Conservation (phyloP, 2,888 invertebrate species). For the Andrena praecox region DNA sequence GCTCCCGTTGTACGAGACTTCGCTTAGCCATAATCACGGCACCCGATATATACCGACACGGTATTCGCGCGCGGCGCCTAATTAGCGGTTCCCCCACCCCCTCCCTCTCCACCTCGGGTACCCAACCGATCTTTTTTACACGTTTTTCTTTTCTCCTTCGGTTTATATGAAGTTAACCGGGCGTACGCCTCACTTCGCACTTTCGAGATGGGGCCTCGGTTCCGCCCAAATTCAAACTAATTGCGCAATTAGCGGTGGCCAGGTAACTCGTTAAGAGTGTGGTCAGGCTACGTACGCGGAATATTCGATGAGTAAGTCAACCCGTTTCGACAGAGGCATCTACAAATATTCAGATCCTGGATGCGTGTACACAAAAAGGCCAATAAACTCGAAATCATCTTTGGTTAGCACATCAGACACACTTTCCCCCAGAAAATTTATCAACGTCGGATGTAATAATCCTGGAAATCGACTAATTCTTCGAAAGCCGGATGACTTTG, state of each 20-base stretch:
- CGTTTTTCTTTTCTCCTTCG: slow-evolving; percentile 27
- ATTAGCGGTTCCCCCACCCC: slow-evolving; percentile 77
- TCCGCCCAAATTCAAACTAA: slow-evolving; percentile 71
- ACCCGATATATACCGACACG: slow-evolving; percentile 76
- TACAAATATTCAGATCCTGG: slow-evolving; percentile 3
- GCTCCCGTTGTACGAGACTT: slow-evolving; percentile 61
- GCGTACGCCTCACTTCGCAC: slow-evolving; percentile 48
- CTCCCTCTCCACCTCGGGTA: slow-evolving; percentile 38
- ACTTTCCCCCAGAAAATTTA: neutral
- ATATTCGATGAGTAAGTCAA: slow-evolving; percentile 25
- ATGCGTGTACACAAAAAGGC: no score
- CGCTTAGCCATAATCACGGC: slow-evolving; percentile 76
- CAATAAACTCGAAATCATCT: neutral
- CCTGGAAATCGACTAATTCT: slow-evolving; percentile 20
- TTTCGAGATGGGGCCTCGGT: slow-evolving; percentile 47
- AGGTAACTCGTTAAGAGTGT: slow-evolving; percentile 59
- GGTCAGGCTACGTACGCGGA: slow-evolving; percentile 38
- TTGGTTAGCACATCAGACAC: neutral
- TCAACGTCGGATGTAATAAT: slow-evolving; percentile 15
- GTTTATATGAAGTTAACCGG: slow-evolving; percentile 60
- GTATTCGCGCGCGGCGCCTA: slow-evolving; percentile 79
- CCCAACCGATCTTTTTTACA: slow-evolving; percentile 33
- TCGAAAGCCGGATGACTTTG: slow-evolving; percentile 48
- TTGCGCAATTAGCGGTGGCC: slow-evolving; percentile 65
- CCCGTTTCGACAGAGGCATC: slow-evolving; percentile 5